Evolutionary conservation across 2,797 vertebrate species (phyloP).

Genomic region (Choloepus didactylus): DNA sequence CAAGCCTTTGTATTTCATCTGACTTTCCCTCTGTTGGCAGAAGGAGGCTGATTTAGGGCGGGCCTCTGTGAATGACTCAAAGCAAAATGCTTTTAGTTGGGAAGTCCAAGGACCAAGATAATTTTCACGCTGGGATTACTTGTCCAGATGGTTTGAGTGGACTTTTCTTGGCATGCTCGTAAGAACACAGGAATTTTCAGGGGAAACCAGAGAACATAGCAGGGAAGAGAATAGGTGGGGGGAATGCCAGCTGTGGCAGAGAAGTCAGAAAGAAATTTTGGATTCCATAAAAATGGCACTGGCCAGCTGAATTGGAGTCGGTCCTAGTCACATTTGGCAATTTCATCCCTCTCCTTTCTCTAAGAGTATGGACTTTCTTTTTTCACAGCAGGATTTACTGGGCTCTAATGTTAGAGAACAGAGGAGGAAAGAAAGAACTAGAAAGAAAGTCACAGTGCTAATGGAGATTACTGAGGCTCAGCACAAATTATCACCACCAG

Average conservation of each 20-base stretch:
- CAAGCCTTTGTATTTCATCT: background rate
- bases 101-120: slow-evolving; percentile 75
- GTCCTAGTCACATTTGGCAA: slow-evolving; percentile 9
- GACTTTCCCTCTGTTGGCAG: background rate
- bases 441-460: background rate
- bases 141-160: slow-evolving; percentile 78
- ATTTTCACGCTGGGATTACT: slow-evolving; percentile 81
- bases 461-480: background rate
- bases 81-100: slow-evolving; percentile 66
- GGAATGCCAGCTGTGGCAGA: background rate
- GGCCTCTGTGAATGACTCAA: slow-evolving; percentile 76
- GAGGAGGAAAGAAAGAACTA: background rate
- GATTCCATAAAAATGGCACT: slow-evolving; percentile 64
- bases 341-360: background rate
- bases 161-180: slow-evolving; percentile 77
- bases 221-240: slow-evolving; percentile 25
- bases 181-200: slow-evolving; percentile 78
- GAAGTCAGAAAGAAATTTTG: slow-evolving; percentile 41
- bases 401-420: background rate
- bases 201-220: slow-evolving; percentile 75
- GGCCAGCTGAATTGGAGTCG: background rate
- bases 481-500: background rate
- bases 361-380: slow-evolving; percentile 24
- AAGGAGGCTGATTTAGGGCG: slow-evolving; percentile 53
- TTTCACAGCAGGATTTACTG: background rate